A percentile compares a stretch with the other conserved stretches of the same genome.
Evolutionary conservation across 2,888 invertebrate genomes (phyloP).

Genomic region (Rhyacophila evoluta): DNA sequence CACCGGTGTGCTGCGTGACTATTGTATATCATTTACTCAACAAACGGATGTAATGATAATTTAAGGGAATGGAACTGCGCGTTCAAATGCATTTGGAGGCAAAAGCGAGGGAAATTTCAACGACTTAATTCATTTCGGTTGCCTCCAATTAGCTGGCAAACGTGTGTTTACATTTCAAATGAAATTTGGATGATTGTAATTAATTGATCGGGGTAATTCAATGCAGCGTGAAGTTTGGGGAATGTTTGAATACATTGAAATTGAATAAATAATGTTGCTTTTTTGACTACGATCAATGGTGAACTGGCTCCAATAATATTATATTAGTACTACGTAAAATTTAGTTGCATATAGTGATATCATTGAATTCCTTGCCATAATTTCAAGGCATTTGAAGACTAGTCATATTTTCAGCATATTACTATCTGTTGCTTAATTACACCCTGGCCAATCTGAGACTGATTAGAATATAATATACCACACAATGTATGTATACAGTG

Average conservation of each 20-base stretch:
- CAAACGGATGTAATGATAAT: constrained; percentile 54
- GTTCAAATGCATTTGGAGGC: constrained; percentile 28
- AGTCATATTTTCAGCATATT: too few relatives aligned
- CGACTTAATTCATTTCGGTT: constrained; percentile 42
- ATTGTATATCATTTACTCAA: constrained; percentile 47
- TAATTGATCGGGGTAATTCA: background rate
- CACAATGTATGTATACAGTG: too few relatives aligned
- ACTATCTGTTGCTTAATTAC: too few relatives aligned
- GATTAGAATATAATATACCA: too few relatives aligned
- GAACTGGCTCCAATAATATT: too few relatives aligned
- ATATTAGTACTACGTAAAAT: too few relatives aligned
- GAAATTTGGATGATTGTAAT: constrained; percentile 19
- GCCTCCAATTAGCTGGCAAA: constrained; percentile 38
- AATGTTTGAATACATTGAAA: background rate
- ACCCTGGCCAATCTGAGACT: too few relatives aligned
- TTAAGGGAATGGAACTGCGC: constrained; percentile 42
- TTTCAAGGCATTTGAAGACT: too few relatives aligned
- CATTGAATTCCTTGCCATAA: too few relatives aligned
- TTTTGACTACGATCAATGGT: too few relatives aligned
- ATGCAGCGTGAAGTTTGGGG: background rate
- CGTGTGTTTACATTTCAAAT: background rate
- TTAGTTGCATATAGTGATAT: too few relatives aligned
- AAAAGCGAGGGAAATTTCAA: constrained; percentile 39
- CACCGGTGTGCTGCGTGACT: constrained; percentile 45
- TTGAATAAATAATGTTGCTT: too few relatives aligned